A percentile compares a stretch with the other conserved stretches of the same genome.
phyloP scores from a whole-genome alignment of 2,113 vertebrate species.

The Brachirus orientalis region DNA sequence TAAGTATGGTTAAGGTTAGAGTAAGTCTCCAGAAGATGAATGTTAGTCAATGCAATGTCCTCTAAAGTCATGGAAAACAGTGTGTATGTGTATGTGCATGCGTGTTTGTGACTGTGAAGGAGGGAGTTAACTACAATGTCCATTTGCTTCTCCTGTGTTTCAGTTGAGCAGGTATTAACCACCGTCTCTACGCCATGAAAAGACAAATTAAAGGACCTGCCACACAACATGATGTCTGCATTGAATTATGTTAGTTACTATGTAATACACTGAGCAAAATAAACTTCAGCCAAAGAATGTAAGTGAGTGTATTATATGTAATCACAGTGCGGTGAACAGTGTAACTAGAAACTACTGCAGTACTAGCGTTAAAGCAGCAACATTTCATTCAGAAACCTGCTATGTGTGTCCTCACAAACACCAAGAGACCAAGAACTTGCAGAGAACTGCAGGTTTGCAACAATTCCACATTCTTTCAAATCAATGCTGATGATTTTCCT shows the following conservation, averaged over 20 bases:
- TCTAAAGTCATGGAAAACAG: too few species aligned
- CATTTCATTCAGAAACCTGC: too few species aligned
- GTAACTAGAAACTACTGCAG: not conserved
- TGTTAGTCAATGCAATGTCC: too few species aligned
- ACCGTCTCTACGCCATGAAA: slow-evolving; percentile 94
- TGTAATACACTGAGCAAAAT: slow-evolving; percentile 15
- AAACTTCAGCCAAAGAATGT: slow-evolving; percentile 17
- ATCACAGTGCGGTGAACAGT: slow-evolving; percentile 1
- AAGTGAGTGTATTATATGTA: slow-evolving; percentile 6
- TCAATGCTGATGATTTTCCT: too few species aligned
- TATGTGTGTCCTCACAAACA: too few species aligned
- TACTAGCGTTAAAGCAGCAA: not conserved
- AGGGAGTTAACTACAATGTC: slow-evolving; percentile 80
- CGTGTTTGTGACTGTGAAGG: slow-evolving; percentile 14
- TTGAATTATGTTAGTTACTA: slow-evolving; percentile 88
- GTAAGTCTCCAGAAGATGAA: too few species aligned
- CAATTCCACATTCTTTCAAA: too few species aligned
- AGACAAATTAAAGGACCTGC: slow-evolving; percentile 92
- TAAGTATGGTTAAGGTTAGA: too few species aligned
- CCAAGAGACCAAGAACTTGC: too few species aligned
- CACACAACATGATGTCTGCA: slow-evolving; percentile 88
- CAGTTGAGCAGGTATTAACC: slow-evolving; percentile 98
- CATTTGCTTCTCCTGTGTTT: slow-evolving; percentile 94
- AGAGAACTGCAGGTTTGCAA: too few species aligned
- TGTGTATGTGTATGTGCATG: slow-evolving; percentile 7